Evolutionary conservation across 2,888 invertebrate genomes (phyloP).

Genomic region (Saturnia japonica): DNA sequence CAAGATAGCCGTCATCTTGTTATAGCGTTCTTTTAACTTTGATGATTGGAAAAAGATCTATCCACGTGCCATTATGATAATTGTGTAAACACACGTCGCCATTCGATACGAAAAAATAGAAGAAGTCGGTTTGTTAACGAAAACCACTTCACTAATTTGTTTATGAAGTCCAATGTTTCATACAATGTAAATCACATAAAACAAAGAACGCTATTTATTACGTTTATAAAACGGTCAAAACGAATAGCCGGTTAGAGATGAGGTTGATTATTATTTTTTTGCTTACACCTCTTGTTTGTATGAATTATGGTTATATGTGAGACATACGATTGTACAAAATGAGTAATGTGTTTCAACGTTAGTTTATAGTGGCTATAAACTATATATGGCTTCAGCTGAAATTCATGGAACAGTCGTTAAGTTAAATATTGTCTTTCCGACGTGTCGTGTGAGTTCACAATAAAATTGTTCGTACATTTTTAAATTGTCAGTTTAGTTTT

Average conservation of each 20-base stretch:
- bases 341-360: constrained; percentile 62
- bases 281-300: constrained; percentile 38
- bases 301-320: constrained; percentile 55
- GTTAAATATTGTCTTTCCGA: constrained; percentile 42
- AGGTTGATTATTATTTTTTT: constrained; percentile 29
- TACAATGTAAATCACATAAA: constrained; percentile 1
- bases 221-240: constrained; percentile 7
- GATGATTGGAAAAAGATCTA: too few species aligned
- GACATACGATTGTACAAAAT: constrained; percentile 55
- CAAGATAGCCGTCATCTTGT: too few species aligned
- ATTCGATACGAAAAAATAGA: too few species aligned
- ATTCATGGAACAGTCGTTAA: constrained; percentile 52
- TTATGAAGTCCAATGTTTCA: not conserved
- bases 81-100: too few species aligned
- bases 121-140: not conserved
- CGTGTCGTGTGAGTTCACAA: not conserved
- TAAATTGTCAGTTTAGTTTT: not conserved
- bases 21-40: too few species aligned
- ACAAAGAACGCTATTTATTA: not conserved
- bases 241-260: constrained; percentile 6
- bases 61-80: too few species aligned
- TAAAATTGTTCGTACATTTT: not conserved
- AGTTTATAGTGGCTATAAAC: constrained; percentile 60
- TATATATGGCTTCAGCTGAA: constrained; percentile 43
- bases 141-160: not conserved